A percentile compares a stretch with the other conserved stretches of the same genome.
Conservation (phyloP, 1,140 invertebrate genomes). For the Musca vetustissima region DNA sequence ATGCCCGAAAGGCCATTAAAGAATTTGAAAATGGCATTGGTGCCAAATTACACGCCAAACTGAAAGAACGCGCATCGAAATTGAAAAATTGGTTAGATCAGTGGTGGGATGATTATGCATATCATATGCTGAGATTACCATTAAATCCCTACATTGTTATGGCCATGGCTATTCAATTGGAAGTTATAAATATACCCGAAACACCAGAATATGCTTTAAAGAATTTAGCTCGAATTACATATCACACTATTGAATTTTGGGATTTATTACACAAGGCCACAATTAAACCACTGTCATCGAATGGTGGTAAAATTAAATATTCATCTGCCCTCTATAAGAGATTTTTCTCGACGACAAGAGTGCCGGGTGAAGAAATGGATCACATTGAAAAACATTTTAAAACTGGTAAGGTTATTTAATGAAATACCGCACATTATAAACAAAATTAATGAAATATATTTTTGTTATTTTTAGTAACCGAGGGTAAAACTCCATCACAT, state of each 20-base stretch:
- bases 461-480: constrained; percentile 32
- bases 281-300: constrained; percentile 67
- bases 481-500: constrained; percentile 47
- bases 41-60: constrained; percentile 64
- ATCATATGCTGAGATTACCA: constrained; percentile 65
- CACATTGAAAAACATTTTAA: constrained; percentile 53
- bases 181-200: constrained; percentile 40
- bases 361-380: constrained; percentile 68
- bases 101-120: constrained; percentile 79
- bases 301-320: constrained; percentile 54
- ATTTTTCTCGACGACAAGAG: constrained; percentile 68
- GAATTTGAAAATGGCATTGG: constrained; percentile 63
- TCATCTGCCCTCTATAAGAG: constrained; percentile 63
- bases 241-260: constrained; percentile 52
- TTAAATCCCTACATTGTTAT: constrained; percentile 61
- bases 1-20: constrained; percentile 59
- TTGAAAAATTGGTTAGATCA: constrained; percentile 57
- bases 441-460: background rate
- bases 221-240: constrained; percentile 43
- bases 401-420: constrained; percentile 32
- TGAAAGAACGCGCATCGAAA: constrained; percentile 61
- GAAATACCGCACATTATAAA: no score
- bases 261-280: constrained; percentile 53
- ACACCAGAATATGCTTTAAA: constrained; percentile 38
- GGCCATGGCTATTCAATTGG: constrained; percentile 42